Evolutionary conservation across 2,113 vertebrate genomes (phyloP).

Genomic region (Hemiprocne comata): DNA sequence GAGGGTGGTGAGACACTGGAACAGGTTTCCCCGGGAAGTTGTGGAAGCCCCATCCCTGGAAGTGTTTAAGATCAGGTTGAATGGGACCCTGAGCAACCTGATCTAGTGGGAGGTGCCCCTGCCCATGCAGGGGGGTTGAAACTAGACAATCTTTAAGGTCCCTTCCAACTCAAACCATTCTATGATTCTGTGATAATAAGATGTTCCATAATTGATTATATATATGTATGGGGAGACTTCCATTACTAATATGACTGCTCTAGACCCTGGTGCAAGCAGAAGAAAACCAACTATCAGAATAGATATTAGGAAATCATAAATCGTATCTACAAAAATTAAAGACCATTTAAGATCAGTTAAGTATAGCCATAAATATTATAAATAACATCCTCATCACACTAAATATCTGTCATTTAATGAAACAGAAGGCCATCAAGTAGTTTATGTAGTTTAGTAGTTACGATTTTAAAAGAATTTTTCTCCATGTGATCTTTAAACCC

Average conservation of each 20-base stretch:
- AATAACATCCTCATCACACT: background rate
- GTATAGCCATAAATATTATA: background rate
- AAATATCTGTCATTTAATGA: background rate
- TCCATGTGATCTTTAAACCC: background rate
- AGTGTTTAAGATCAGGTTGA: no score
- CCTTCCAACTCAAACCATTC: no score
- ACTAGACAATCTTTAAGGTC: no score
- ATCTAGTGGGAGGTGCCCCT: no score
- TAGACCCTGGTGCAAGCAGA: background rate
- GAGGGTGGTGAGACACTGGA: no score
- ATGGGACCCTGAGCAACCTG: no score
- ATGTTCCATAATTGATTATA: background rate
- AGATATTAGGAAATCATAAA: background rate
- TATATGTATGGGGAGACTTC: background rate
- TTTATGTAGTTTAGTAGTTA: no score
- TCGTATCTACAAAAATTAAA: background rate
- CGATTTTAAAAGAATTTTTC: background rate
- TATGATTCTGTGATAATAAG: background rate
- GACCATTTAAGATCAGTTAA: background rate
- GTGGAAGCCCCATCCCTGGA: no score
- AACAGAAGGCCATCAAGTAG: background rate
- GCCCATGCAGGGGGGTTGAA: no score
- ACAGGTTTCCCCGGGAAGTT: no score
- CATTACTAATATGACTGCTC: background rate
- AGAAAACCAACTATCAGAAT: background rate